Percentiles rank a stretch among this genome's conserved stretches.
phyloP scores from a whole-genome alignment of 2,113 vertebrate genomes.

The Carlito syrichta region DNA sequence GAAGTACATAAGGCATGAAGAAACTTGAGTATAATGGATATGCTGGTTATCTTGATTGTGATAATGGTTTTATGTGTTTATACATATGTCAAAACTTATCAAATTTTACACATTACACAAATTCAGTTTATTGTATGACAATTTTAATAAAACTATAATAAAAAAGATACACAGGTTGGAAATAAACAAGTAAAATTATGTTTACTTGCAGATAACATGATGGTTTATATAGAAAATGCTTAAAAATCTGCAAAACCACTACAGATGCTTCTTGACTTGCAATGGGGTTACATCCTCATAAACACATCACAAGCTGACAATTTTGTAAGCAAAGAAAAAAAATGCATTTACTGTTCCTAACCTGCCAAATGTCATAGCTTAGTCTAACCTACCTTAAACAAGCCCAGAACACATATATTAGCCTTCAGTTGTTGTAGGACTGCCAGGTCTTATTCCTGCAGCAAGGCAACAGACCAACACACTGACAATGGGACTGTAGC shows the following conservation, averaged over 20 bases:
- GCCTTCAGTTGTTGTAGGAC: no score
- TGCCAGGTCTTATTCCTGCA: no score
- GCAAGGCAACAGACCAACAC: no score
- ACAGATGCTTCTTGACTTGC: background rate
- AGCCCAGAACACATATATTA: background rate
- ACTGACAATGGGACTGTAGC: no score
- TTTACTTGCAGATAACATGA: background rate
- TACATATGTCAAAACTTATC: background rate
- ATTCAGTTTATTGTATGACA: background rate
- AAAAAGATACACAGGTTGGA: background rate
- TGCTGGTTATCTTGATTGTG: background rate
- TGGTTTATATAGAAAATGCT: background rate
- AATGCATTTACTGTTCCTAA: background rate
- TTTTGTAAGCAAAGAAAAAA: background rate
- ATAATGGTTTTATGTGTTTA: background rate
- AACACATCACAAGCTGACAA: background rate
- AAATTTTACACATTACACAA: background rate
- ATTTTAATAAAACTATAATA: background rate
- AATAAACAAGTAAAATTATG: background rate
- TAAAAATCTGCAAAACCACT: background rate
- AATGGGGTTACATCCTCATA: background rate
- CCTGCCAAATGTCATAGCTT: background rate
- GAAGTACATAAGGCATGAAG: background rate
- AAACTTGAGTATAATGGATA: background rate
- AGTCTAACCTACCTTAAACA: background rate